Evolutionary conservation across 2,888 invertebrate species (phyloP), one percentile per base, ranked within the genome.

Genomic region (Meteorus cinctellus): DNA sequence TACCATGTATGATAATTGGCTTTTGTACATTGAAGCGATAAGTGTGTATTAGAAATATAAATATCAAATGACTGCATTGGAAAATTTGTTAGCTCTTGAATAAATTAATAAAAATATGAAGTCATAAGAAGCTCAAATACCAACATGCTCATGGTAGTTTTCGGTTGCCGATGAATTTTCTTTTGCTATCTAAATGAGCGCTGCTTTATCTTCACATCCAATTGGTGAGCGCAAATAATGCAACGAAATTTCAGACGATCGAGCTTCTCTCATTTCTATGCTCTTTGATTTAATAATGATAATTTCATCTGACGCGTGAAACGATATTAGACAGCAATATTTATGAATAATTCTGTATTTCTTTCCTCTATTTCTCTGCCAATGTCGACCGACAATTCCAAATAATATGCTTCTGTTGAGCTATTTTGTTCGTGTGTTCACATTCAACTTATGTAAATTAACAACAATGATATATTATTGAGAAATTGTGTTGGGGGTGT

Each of bases 31-130:
- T 79, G 41, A 65, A 77, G 71, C 8, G 48, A 72, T 67, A 34
- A 60, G 74, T 55, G 74, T 73, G 77, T 76, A 70, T 77, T 73
- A 77, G 48, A 72, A 72, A 71, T 76, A 77, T 60, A 65, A 67
- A 73, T 75, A 77, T 60, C 51, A 68, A 78, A 75, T 78, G 75
- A 80, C 77, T 74, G 74, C 79, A 79, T 80, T 75, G 78, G 78
- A 72, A 72, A 77, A 79, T 78, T 78, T 79, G 79, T 79, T 80
- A 77, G 77, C 74, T 77, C 73, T 79, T 45, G 75, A 71, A 77
- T 60, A 36, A 75, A 67, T 74, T 68, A 69, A 75, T 74, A 69
- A 70, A 73, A 60, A 72, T 72, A 72, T 72, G 51, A 51, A 51
- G 65, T 51, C 34, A 36, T 72, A 55, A 36, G 55, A 55, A 48